phyloP scores from a whole-genome alignment of 2,113 vertebrate genomes.

The Origma solitaria region DNA sequence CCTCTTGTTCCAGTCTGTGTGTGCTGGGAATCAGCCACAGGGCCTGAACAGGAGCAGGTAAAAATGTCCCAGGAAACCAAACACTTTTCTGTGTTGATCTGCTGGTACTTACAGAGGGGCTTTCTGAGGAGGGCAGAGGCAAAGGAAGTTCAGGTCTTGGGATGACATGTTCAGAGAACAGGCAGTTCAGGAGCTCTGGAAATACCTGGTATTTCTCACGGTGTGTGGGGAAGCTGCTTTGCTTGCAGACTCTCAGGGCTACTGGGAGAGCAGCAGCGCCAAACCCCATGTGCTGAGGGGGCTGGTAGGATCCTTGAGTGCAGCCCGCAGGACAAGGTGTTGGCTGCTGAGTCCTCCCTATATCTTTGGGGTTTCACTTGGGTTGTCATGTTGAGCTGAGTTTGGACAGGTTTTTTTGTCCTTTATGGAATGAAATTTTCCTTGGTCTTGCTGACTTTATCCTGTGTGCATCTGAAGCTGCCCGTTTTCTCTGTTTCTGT shows the following conservation, averaged over 20 bases:
- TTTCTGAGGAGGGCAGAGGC: background rate
- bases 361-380: background rate
- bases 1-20: background rate
- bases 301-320: background rate
- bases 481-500: background rate
- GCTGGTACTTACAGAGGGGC: background rate
- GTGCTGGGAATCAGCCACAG: background rate
- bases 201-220: background rate
- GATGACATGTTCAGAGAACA: background rate
- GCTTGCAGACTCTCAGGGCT: background rate
- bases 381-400: background rate
- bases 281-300: fast-evolving
- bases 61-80: background rate
- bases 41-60: background rate
- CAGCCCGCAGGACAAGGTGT: background rate
- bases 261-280: background rate
- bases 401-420: background rate
- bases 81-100: background rate
- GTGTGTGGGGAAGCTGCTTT: fast-evolving
- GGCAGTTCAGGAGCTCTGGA: background rate
- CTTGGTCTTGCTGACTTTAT: background rate
- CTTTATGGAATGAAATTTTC: background rate
- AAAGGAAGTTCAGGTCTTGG: background rate
- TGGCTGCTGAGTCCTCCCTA: background rate
- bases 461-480: background rate